Evolutionary conservation across 2,797 vertebrate species (phyloP).

Genomic region (Fratercula arctica): DNA sequence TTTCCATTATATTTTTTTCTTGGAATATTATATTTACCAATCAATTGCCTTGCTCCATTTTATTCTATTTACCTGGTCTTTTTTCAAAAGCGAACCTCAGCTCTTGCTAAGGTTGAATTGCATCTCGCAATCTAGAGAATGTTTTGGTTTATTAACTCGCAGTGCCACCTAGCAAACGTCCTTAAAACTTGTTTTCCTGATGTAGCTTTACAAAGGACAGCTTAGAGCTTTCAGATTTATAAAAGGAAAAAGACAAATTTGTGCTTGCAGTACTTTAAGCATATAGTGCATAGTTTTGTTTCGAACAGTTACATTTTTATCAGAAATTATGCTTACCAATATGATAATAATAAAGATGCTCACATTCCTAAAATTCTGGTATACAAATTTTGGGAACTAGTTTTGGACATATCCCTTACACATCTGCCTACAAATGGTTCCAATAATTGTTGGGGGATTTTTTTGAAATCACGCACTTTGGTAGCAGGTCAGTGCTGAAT

Average conservation of each 20-base stretch:
- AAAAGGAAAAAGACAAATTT: neutral
- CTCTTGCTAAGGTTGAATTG: neutral
- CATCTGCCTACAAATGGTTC: neutral
- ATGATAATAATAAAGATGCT: neutral
- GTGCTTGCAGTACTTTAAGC: neutral
- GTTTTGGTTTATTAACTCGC: slow-evolving; percentile 35
- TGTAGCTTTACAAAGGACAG: neutral
- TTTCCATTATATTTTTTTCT: neutral
- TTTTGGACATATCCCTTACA: neutral
- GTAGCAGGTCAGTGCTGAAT: neutral
- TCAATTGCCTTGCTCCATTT: neutral
- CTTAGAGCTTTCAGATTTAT: neutral
- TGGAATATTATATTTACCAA: neutral
- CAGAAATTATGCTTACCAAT: neutral
- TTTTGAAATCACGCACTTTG: neutral
- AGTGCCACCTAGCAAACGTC: slow-evolving; percentile 66
- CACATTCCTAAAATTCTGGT: neutral
- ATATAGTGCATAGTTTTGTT: neutral
- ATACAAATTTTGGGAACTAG: neutral
- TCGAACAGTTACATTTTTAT: neutral
- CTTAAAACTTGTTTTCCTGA: neutral
- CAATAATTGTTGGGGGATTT: neutral
- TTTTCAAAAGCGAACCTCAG: neutral
- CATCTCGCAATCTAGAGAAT: neutral
- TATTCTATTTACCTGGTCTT: neutral